These are phyloP conservation scores for Actias luna DNA, from an alignment of 2,888 invertebrate genomes.

Conservation along the genomic window DNA sequence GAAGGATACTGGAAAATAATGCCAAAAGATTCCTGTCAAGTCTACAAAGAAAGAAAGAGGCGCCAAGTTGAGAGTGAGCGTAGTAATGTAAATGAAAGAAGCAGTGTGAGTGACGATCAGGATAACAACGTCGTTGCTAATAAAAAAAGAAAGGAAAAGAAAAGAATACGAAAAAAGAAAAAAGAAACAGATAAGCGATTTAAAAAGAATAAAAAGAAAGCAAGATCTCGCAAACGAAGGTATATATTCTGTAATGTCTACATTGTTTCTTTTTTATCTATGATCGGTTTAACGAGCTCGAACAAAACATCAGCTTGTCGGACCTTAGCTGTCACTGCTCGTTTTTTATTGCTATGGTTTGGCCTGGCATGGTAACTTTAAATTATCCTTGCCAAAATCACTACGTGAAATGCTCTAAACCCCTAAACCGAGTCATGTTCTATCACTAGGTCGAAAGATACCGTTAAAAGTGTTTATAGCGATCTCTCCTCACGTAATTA, in stretches of 20 bases:
- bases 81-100: constrained; percentile 18
- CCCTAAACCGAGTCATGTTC: too few species aligned
- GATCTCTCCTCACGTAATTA: too few species aligned
- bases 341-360: too few species aligned
- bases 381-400: too few species aligned
- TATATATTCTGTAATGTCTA: neutral
- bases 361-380: too few species aligned
- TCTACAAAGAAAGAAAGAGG: constrained; percentile 48
- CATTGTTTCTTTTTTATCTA: neutral
- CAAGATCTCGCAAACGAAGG: constrained; percentile 7
- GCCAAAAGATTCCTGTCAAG: constrained; percentile 62
- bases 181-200: constrained; percentile 6
- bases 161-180: constrained; percentile 16
- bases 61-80: constrained; percentile 26
- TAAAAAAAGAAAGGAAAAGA: constrained; percentile 16
- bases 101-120: constrained; percentile 14
- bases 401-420: too few species aligned
- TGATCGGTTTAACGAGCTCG: too few species aligned
- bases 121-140: constrained; percentile 19
- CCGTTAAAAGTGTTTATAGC: too few species aligned
- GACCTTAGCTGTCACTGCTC: too few species aligned
- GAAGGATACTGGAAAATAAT: constrained; percentile 49
- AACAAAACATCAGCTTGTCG: too few species aligned
- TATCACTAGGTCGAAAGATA: too few species aligned
- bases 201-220: constrained; percentile 8